These are phyloP conservation scores for Sylvilagus bachmani DNA, from an alignment of 2,113 vertebrate species.

Conservation along the genomic window DNA sequence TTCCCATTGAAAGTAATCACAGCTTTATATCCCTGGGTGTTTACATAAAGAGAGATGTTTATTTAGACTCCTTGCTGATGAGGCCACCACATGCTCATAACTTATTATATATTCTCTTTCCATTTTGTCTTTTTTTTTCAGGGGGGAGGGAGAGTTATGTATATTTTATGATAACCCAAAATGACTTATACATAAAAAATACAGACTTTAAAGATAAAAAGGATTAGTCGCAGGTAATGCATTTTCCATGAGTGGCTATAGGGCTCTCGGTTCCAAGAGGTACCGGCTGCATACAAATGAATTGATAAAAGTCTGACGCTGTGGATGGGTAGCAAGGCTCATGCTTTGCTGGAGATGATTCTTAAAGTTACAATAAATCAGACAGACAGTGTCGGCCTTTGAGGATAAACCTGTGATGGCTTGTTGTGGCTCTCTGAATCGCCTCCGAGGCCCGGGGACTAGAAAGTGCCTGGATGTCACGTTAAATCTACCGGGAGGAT, in stretches of 20 bases:
- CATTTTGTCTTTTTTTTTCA: conserved; percentile 88
- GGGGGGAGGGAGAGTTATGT: conserved; percentile 88
- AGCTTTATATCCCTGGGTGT: conserved; percentile 89
- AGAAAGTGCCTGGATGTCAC: conserved; percentile 94
- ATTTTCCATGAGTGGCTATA: conserved; percentile 95
- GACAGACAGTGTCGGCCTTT: conserved; percentile 94
- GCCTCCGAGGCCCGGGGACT: conserved; percentile 93
- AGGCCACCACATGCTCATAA: conserved; percentile 85
- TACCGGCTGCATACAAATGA: conserved; percentile 93
- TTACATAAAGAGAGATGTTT: conserved; percentile 92
- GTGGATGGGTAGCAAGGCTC: conserved; percentile 89
- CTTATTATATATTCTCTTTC: conserved; percentile 93
- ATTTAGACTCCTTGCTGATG: conserved; percentile 91
- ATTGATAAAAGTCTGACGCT: conserved; percentile 92
- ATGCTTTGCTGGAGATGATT: conserved; percentile 93
- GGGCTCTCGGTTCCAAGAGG: conserved; percentile 90
- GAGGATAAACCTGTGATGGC: conserved; percentile 94
- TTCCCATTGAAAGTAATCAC: conserved; percentile 91
- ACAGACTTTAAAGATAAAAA: conserved; percentile 95
- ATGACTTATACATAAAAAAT: conserved; percentile 94
- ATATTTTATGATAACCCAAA: conserved; percentile 94
- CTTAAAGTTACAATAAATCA: conserved; percentile 96
- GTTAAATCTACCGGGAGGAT: conserved; percentile 94
- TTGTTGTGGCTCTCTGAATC: conserved; percentile 94
- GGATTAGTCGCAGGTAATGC: conserved; percentile 95